Percentiles rank a stretch among this genome's conserved stretches.
Conservation (phyloP, 2,888 invertebrate genomes). For the Spialia ferax region DNA sequence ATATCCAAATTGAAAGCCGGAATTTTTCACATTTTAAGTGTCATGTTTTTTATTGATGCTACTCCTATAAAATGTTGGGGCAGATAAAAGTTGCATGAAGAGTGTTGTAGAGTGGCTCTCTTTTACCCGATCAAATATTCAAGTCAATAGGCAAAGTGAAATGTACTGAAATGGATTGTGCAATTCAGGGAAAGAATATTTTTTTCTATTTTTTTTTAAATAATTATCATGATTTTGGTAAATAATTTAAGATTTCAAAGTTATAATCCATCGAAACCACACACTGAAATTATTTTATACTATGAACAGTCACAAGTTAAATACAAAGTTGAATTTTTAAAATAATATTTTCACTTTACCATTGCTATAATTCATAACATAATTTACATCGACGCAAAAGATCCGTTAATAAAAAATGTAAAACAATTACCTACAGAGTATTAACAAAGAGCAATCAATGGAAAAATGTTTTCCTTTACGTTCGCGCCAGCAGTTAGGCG, state of each 20-base stretch:
- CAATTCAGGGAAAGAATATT: not conserved
- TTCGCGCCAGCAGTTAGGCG: slow-evolving; percentile 28
- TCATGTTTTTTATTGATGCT: not conserved
- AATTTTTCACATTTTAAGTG: not conserved
- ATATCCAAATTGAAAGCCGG: not conserved
- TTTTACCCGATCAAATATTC: not conserved
- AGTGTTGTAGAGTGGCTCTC: not conserved
- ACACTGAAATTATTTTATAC: too few relatives aligned
- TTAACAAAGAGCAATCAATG: slow-evolving; percentile 32
- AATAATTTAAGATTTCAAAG: too few relatives aligned
- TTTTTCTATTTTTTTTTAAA: not conserved
- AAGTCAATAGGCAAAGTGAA: not conserved
- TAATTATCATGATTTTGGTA: too few relatives aligned
- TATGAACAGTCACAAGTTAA: too few relatives aligned
- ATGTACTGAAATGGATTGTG: not conserved
- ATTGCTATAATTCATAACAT: not conserved
- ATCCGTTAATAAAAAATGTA: not conserved
- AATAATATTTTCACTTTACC: too few relatives aligned
- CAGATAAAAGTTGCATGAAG: not conserved
- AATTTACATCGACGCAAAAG: not conserved
- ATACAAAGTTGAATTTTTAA: too few relatives aligned
- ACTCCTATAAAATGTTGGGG: not conserved
- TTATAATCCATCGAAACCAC: too few relatives aligned
- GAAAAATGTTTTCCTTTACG: slow-evolving; percentile 27
- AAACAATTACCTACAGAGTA: slow-evolving; percentile 12